phyloP scores from a whole-genome alignment of 2,888 invertebrate genomes.

The Stenchaetothrips biformis region DNA sequence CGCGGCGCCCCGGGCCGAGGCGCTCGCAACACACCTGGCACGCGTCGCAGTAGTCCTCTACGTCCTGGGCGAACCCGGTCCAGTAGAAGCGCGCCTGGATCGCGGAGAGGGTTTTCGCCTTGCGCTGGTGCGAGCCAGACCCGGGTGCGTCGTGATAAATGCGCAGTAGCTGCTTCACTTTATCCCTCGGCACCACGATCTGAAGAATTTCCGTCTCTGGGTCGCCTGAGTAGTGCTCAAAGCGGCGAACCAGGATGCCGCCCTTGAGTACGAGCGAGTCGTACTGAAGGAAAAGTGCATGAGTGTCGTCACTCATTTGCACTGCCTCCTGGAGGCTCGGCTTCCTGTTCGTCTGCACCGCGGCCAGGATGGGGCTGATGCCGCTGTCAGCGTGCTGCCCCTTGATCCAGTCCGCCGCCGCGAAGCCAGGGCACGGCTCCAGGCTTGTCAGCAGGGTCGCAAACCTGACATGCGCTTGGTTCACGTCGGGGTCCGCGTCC shows the following conservation, averaged over 20 bases:
- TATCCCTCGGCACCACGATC: neutral
- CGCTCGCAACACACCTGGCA: neutral
- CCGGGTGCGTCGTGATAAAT: neutral
- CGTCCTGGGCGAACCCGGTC: neutral
- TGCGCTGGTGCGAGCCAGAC: neutral
- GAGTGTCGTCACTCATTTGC: neutral
- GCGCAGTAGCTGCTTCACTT: neutral
- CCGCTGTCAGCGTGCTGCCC: neutral
- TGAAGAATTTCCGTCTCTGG: neutral
- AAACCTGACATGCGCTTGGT: neutral
- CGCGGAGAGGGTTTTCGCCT: neutral
- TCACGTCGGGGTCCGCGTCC: neutral
- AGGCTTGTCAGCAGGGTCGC: neutral
- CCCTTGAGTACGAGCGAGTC: neutral
- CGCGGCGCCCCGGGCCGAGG: neutral
- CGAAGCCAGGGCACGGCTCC: neutral
- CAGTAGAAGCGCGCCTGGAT: neutral
- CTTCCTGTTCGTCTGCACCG: neutral
- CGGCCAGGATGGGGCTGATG: neutral
- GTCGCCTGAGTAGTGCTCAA: neutral
- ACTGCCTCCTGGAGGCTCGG: neutral
- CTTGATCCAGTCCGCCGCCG: neutral
- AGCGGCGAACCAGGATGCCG: neutral
- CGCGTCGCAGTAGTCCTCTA: neutral
- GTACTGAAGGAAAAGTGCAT: neutral